These are phyloP conservation scores for Myotis davidii DNA, from an alignment of 2,113 vertebrate genomes.

Conservation along the genomic window DNA sequence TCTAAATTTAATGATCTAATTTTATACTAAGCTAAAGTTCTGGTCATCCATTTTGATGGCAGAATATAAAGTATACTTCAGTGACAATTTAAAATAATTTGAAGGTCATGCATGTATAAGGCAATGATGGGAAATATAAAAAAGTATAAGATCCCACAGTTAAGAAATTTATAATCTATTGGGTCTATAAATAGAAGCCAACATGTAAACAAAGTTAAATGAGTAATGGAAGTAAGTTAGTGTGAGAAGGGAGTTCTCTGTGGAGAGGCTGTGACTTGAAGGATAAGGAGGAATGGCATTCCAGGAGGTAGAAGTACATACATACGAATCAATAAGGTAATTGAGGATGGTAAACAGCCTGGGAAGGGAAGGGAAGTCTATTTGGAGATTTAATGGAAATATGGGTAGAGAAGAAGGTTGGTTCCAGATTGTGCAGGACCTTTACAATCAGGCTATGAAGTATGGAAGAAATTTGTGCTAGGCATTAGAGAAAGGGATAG, in stretches of 20 bases:
- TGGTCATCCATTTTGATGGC: slow-evolving; percentile 33
- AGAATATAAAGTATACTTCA: neutral
- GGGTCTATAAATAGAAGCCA: neutral
- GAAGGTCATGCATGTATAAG: neutral
- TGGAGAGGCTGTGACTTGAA: neutral
- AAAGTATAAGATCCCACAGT: neutral
- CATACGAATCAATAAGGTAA: neutral
- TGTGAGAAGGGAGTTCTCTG: neutral
- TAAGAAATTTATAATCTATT: neutral
- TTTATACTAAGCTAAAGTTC: neutral
- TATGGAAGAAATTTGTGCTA: neutral
- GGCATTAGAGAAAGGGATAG: neutral
- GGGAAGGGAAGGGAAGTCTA: neutral
- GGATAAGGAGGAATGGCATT: neutral
- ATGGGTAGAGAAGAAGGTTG: neutral
- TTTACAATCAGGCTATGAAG: neutral
- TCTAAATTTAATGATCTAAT: slow-evolving; percentile 21
- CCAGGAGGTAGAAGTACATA: neutral
- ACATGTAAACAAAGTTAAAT: neutral
- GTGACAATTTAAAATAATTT: slow-evolving; percentile 42
- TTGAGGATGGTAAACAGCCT: neutral
- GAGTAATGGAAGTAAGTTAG: neutral
- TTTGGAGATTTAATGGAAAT: neutral
- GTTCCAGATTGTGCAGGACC: neutral
- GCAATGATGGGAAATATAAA: neutral